Conservation (phyloP, 2,888 invertebrate genomes). For the Oscheius sp. region DNA sequence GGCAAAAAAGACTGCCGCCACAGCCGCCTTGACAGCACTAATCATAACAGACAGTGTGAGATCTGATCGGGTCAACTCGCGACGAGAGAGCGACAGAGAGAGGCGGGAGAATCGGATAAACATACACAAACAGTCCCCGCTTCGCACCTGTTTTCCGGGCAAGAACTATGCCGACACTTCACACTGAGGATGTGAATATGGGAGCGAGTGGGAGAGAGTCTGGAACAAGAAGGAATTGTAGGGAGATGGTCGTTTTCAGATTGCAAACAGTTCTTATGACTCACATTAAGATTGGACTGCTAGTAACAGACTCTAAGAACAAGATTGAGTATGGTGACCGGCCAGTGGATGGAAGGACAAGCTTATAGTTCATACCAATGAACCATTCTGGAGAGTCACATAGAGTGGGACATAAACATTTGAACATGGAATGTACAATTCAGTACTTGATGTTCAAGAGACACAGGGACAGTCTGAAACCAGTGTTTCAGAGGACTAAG, state of each 20-base stretch:
- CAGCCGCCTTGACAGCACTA: constrained; percentile 17
- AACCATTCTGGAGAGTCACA: too few relatives aligned
- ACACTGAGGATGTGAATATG: not conserved
- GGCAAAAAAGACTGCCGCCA: not conserved
- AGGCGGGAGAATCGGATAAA: not conserved
- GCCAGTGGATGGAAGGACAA: too few relatives aligned
- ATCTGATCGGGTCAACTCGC: not conserved
- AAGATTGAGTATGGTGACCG: too few relatives aligned
- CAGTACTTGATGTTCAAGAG: too few relatives aligned
- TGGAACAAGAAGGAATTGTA: constrained; percentile 8
- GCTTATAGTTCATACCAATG: too few relatives aligned
- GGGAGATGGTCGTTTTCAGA: not conserved
- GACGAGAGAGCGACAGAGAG: not conserved
- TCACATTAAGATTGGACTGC: too few relatives aligned
- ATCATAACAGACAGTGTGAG: constrained; percentile 21
- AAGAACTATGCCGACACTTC: not conserved
- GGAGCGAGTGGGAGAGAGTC: not conserved
- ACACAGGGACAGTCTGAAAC: too few relatives aligned
- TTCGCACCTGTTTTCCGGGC: not conserved
- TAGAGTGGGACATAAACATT: too few relatives aligned
- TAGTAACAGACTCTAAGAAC: too few relatives aligned
- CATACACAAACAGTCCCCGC: not conserved
- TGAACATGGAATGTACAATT: too few relatives aligned
- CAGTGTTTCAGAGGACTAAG: too few relatives aligned
- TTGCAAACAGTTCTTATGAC: too few relatives aligned